These are phyloP conservation scores for Drepanosiphum platanoidis DNA, from an alignment of 2,888 invertebrate genomes.

Conservation along the genomic window DNA sequence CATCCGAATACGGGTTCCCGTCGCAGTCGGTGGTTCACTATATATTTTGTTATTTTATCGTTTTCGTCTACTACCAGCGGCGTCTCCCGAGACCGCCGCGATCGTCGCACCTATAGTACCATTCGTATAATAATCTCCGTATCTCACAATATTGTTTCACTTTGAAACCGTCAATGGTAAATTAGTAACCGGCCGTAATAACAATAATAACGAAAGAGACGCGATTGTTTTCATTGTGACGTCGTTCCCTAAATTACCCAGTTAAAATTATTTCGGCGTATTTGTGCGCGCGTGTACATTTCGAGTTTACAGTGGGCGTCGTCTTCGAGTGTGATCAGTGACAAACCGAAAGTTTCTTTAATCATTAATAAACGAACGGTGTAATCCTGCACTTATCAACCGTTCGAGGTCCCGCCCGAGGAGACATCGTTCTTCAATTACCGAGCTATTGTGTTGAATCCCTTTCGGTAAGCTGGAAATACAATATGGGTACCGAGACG, in stretches of 20 bases:
- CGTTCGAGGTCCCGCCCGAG: constrained; percentile 15
- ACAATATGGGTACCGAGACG: constrained; percentile 42
- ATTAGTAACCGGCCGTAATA: too few species aligned
- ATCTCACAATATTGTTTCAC: too few species aligned
- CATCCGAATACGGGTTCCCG: not conserved
- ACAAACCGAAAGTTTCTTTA: constrained; percentile 34
- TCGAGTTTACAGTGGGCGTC: not conserved
- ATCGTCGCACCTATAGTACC: too few species aligned
- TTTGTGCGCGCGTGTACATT: not conserved
- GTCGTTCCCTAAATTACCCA: not conserved
- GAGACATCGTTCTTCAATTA: constrained; percentile 50
- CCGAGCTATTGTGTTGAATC: constrained; percentile 36
- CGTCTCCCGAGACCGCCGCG: too few species aligned
- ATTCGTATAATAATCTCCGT: too few species aligned
- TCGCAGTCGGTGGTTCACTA: too few species aligned
- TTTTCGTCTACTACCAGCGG: too few species aligned
- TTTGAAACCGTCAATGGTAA: too few species aligned
- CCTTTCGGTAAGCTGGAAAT: constrained; percentile 21
- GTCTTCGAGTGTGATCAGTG: not conserved
- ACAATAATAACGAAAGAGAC: too few species aligned
- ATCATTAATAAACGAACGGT: constrained; percentile 30
- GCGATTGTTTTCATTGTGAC: not conserved
- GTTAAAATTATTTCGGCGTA: not conserved
- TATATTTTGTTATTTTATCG: too few species aligned
- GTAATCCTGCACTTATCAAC: constrained; percentile 44